Conservation (phyloP, 2,888 invertebrate genomes). For the Entomobrya proxima region DNA sequence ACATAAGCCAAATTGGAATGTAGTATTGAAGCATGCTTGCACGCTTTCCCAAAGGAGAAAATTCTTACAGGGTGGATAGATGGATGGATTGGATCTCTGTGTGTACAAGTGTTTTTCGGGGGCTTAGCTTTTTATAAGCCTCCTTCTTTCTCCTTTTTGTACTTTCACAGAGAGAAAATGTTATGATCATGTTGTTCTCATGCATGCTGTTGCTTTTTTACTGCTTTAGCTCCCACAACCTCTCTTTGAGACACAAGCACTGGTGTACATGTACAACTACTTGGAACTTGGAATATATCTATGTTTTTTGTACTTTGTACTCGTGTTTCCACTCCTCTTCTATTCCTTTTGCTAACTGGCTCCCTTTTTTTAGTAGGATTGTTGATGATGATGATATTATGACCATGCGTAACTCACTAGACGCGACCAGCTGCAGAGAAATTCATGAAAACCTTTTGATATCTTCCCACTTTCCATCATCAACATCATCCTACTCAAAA, state of each 20-base stretch:
- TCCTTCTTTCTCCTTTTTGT: not conserved
- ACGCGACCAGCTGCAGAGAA: conserved; percentile 66
- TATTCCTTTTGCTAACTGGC: not conserved
- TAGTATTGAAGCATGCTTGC: not conserved
- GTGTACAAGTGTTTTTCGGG: conserved; percentile 15
- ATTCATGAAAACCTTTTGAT: conserved; percentile 56
- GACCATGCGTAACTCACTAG: conserved; percentile 58
- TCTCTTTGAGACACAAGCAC: not conserved
- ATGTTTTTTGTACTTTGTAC: too few species aligned
- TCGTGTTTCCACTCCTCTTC: too few species aligned
- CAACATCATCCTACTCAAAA: conserved; percentile 47
- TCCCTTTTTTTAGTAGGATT: not conserved
- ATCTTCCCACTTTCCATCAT: conserved; percentile 32
- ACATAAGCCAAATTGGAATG: too few species aligned
- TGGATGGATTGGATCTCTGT: not conserved
- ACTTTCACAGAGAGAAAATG: conserved; percentile 14
- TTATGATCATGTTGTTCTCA: not conserved
- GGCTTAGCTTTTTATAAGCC: conserved; percentile 24
- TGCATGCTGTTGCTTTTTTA: conserved; percentile 28
- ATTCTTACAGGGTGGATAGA: not conserved
- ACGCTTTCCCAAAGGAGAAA: not conserved
- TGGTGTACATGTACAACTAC: too few species aligned
- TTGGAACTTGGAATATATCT: too few species aligned
- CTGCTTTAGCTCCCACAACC: not conserved
- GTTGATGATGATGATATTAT: conserved; percentile 40